Conservation (phyloP, 2,888 invertebrate genomes). For the Eucriotettix oculatus region DNA sequence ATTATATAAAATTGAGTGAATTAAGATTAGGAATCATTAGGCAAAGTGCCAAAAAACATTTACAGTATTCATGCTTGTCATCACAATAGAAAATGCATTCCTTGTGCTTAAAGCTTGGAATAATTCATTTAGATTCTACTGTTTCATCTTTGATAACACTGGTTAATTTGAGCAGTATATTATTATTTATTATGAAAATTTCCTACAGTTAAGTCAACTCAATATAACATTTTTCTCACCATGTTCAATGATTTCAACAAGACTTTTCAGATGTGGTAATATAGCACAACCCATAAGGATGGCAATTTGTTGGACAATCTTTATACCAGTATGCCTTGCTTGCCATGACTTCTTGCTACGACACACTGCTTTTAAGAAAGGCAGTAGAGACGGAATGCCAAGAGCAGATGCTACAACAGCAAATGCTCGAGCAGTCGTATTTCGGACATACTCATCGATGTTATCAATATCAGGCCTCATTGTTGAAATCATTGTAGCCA, state of each 20-base stretch:
- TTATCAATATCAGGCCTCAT: conserved; percentile 99
- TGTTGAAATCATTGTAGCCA: conserved; percentile 99
- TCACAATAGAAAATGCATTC: no score
- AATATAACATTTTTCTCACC: conserved; percentile 34
- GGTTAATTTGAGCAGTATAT: no score
- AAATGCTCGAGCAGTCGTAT: conserved; percentile 97
- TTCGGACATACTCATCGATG: conserved; percentile 97
- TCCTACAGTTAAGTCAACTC: background rate
- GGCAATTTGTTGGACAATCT: conserved; percentile 99
- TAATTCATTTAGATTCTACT: no score
- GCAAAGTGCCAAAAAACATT: no score
- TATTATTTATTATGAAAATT: no score
- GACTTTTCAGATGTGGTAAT: conserved; percentile 88
- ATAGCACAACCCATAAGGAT: conserved; percentile 99
- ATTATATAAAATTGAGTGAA: no score
- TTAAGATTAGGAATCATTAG: no score
- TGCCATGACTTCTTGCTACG: conserved; percentile 99
- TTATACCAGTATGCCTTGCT: conserved; percentile 93
- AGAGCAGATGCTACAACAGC: conserved; percentile 99
- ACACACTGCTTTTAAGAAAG: conserved; percentile 97
- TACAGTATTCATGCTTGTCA: no score
- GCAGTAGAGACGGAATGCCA: conserved; percentile 87
- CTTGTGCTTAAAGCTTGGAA: no score
- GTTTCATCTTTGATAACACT: no score
- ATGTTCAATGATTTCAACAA: conserved; percentile 99